Percentiles rank a stretch among this genome's conserved stretches.
Evolutionary conservation across 1,140 invertebrate genomes (phyloP).

Genomic region (Panulirus ornatus): DNA sequence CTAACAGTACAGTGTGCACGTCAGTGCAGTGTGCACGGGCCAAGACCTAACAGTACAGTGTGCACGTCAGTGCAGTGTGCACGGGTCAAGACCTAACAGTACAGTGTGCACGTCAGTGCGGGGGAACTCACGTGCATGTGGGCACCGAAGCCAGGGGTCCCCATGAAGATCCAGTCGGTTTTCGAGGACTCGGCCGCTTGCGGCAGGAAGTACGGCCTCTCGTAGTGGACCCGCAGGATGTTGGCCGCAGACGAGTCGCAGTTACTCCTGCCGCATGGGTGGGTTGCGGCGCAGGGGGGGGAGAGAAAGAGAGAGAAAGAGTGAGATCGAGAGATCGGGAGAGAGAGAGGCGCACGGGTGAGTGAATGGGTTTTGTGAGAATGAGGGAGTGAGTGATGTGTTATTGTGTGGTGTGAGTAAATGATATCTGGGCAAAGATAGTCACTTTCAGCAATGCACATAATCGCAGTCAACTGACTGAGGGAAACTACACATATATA

Average conservation of each 20-base stretch:
- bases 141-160: conserved; percentile 93
- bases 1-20: too few relatives aligned
- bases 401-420: too few relatives aligned
- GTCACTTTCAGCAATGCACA: too few relatives aligned
- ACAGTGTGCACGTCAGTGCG: too few relatives aligned
- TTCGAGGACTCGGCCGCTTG: conserved; percentile 88
- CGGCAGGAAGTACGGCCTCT: conserved; percentile 92
- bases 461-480: too few relatives aligned
- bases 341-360: conserved; percentile 2
- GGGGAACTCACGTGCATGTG: conserved; percentile 91
- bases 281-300: not conserved
- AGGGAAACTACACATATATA: not conserved
- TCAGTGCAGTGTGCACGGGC: conserved; percentile 94
- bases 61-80: conserved; percentile 95
- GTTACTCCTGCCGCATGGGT: conserved; percentile 84
- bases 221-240: conserved; percentile 88
- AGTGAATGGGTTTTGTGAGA: not conserved
- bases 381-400: not conserved
- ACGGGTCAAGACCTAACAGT: conserved; percentile 91
- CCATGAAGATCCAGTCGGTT: conserved; percentile 98
- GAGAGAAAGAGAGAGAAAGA: not conserved
- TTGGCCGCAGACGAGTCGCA: conserved; percentile 89
- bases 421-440: too few relatives aligned
- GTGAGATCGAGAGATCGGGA: not conserved
- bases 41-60: too few relatives aligned